Base-by-base conservation (phyloP, 2,113 vertebrate species). In the Zosterops lateralis region DNA sequence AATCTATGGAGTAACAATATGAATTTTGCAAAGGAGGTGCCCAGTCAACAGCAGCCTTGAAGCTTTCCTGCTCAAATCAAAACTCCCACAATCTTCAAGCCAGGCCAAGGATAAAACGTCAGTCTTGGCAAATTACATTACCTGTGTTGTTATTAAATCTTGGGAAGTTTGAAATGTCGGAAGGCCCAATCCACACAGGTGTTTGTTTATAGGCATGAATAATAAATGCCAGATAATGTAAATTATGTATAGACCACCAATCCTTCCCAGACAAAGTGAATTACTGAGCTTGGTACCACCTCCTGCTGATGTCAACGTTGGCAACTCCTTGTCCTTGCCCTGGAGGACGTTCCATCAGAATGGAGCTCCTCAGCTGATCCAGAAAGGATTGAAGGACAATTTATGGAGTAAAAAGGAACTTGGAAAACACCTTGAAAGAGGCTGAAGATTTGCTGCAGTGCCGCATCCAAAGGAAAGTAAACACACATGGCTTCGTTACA, bases 401-500 rank as follows among this genome's bases (percentile, higher is more conserved):
- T 47, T 31, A 50, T 36, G n/a, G 81, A 92, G 42, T 54, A 51
- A 85, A 89, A 68, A 84, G 28, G 56, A 95, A 91, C 75, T 50
- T 71, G 17, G 4, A 25, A 25, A 90, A 40, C 54, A 10, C 28
- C 40, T 68, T 86, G 62, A 44, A 61, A 92, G 80, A 56, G 53
- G 54, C 70, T 31, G 0, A 54, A 93, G 50, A 68, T 92, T 94
- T 93, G 90, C 74, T 92, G 93, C 89, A 96, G 44, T 40, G 57
- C 80, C 70, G 50, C 31, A 47, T 50, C 84, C 79, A 88, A 92
- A 92, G 92, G 54, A 65, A 92, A 96, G 77, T 53, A 96, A 96
- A 92, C 92, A 97, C 94, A 92, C 75, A 61, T 45, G 92, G 90
- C 87, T 97, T 96, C 58, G 93, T 97, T 96, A 94, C 93, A 96